These are phyloP conservation scores for Melospiza georgiana DNA, from an alignment of 2,113 vertebrate species.

Conservation along the genomic window DNA sequence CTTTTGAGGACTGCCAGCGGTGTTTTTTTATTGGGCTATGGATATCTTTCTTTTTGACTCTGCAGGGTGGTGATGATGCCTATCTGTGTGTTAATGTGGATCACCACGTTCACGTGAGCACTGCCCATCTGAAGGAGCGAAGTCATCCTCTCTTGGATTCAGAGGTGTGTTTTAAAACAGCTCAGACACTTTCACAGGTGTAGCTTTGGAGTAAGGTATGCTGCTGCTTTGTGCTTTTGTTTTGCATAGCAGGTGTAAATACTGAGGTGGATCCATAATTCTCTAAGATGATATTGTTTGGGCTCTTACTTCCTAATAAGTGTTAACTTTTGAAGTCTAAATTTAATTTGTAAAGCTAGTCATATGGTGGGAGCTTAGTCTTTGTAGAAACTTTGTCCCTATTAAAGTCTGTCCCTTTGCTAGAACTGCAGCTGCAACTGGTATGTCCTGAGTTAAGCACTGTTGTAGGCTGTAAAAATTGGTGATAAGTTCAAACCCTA, in stretches of 20 bases:
- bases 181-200: background rate
- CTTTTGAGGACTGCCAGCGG: background rate
- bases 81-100: conserved; percentile 80
- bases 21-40: background rate
- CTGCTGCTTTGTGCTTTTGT: background rate
- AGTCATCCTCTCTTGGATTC: conserved; percentile 74
- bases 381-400: background rate
- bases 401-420: background rate
- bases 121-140: conserved; percentile 73
- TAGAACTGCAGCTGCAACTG: background rate
- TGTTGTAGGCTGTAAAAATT: background rate
- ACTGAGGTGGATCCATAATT: background rate
- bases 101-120: conserved; percentile 58
- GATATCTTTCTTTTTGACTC: background rate
- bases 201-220: background rate
- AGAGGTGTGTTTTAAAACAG: conserved; percentile 65
- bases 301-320: background rate
- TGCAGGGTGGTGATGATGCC: conserved; percentile 84
- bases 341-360: background rate
- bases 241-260: background rate
- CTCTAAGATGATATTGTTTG: background rate
- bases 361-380: rapidly evolving
- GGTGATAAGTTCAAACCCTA: background rate
- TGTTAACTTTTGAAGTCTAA: background rate
- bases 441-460: background rate